phyloP scores from a whole-genome alignment of 2,888 invertebrate species.

The Cheilosia vulpina region DNA sequence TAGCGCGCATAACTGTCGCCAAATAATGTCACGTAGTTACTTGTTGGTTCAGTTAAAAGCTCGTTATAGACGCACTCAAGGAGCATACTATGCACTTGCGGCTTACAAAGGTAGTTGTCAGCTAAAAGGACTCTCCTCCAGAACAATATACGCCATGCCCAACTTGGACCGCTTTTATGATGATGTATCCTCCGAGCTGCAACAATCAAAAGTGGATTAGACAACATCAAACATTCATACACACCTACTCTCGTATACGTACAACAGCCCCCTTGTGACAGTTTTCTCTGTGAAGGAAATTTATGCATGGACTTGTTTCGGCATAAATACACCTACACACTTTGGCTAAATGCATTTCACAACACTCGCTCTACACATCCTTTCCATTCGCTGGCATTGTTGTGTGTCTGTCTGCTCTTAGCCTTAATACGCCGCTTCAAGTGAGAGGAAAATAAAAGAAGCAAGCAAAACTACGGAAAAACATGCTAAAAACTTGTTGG shows the following conservation, averaged over 20 bases:
- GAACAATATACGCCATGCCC: neutral
- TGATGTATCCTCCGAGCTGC: neutral
- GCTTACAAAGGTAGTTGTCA: too few species aligned
- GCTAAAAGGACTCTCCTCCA: neutral
- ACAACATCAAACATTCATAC: neutral
- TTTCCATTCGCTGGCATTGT: constrained; percentile 26
- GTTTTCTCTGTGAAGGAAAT: neutral
- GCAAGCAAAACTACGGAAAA: constrained; percentile 54
- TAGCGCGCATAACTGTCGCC: too few species aligned
- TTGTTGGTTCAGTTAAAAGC: too few species aligned
- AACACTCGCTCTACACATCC: neutral
- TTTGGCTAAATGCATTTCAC: constrained; percentile 19
- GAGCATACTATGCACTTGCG: too few species aligned
- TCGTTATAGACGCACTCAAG: too few species aligned
- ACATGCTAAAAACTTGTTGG: constrained; percentile 70
- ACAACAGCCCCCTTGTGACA: too few species aligned
- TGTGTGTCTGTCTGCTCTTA: constrained; percentile 38
- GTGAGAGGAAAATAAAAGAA: constrained; percentile 39
- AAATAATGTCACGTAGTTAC: too few species aligned
- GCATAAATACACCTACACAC: constrained; percentile 8
- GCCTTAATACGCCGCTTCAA: constrained; percentile 61
- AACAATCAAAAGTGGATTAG: constrained; percentile 3
- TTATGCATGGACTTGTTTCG: neutral
- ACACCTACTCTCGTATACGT: neutral
- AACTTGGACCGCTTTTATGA: neutral